Evolutionary conservation across 2,113 vertebrate species (phyloP).

Genomic region (Azemiops feae): DNA sequence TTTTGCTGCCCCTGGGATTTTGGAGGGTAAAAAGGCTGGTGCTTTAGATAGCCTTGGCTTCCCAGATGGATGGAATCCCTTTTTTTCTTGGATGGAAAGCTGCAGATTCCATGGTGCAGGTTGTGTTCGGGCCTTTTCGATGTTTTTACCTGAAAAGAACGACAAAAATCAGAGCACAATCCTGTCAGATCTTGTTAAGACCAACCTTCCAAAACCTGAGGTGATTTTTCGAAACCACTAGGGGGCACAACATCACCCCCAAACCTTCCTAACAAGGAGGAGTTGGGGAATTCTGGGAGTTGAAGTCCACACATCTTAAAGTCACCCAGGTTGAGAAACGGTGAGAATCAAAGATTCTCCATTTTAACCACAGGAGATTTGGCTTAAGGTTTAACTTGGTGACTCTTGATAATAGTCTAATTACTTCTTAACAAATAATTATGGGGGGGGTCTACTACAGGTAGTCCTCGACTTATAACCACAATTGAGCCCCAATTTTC

Average conservation of each 20-base stretch:
- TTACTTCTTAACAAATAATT: neutral
- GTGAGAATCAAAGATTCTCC: neutral
- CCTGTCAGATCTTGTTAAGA: neutral
- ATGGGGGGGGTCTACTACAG: no score
- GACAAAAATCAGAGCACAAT: neutral
- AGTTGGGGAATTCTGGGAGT: neutral
- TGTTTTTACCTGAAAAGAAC: neutral
- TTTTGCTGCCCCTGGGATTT: neutral
- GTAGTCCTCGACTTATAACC: no score
- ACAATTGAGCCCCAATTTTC: no score
- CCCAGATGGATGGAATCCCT: neutral
- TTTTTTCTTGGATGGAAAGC: neutral
- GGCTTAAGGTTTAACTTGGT: neutral
- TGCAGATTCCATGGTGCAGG: neutral
- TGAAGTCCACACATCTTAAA: neutral
- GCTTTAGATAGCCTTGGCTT: neutral
- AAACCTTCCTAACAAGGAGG: neutral
- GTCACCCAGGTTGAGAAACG: neutral
- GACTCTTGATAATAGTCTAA: neutral
- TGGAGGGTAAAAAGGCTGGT: neutral
- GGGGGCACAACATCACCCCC: neutral
- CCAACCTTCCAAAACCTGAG: neutral
- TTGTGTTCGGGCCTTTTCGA: neutral
- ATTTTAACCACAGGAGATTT: neutral
- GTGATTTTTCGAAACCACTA: neutral